These are phyloP conservation scores for Diaprepes abbreviatus DNA, from an alignment of 2,888 invertebrate species.

Conservation along the genomic window DNA sequence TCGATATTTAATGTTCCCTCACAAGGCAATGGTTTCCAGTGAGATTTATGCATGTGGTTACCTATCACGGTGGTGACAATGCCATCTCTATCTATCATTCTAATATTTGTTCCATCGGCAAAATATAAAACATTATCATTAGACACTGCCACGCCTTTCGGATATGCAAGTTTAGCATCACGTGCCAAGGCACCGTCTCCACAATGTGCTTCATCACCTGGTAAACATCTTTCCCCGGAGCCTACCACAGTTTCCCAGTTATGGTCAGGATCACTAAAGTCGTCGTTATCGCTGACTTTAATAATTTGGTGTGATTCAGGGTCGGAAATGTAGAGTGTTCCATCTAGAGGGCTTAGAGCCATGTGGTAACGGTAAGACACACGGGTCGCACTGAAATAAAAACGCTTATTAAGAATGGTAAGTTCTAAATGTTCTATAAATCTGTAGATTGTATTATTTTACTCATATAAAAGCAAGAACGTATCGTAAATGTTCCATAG, in stretches of 20 bases:
- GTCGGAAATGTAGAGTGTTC: constrained; percentile 94
- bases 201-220: constrained; percentile 94
- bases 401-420: background rate
- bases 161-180: constrained; percentile 94
- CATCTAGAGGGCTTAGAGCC: constrained; percentile 94
- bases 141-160: constrained; percentile 96
- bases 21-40: constrained; percentile 94
- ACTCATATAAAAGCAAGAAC: no score
- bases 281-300: constrained; percentile 85
- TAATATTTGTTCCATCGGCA: constrained; percentile 93
- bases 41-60: constrained; percentile 92
- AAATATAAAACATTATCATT: constrained; percentile 93
- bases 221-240: constrained; percentile 92
- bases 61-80: constrained; percentile 93
- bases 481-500: no score
- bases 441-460: no score
- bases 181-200: constrained; percentile 95
- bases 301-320: constrained; percentile 96
- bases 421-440: background rate
- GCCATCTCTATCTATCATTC: constrained; percentile 93
- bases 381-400: constrained; percentile 83
- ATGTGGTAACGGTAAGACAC: constrained; percentile 98
- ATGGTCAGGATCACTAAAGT: constrained; percentile 87
- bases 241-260: constrained; percentile 97
- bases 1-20: constrained; percentile 92